Evolutionary conservation across 1,140 invertebrate genomes (phyloP), one percentile per base, ranked within the genome.

Genomic region (Trichoplusia ni): DNA sequence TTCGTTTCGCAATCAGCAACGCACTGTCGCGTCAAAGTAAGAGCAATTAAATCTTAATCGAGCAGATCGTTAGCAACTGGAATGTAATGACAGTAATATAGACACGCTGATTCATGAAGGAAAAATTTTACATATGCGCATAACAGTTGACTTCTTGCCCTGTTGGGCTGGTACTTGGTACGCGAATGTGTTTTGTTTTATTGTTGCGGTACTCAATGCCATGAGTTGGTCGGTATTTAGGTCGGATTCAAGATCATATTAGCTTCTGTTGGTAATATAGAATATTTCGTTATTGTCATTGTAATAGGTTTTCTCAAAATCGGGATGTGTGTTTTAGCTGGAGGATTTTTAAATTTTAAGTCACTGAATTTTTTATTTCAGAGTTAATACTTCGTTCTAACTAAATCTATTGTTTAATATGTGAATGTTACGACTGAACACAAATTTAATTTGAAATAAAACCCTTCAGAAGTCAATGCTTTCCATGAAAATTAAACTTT

Each of bases 1-100:
- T 72, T 75, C 60, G 61, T 68, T 58, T 69, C 49, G 56, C 65
- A 73, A 75, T 75, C 67, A 72, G 67, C 71, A 71, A 31, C 37
- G 16, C 33, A n/a, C 53, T 42, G 14, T 16, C 56, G 33, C 67
- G 31, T 37, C 58, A 75, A 75, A 68, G 73, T 65, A 69, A 54
- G 37, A 53, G 64, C 67, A 78, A 79, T 76, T 79, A 79, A 77
- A 70, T 68, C 58, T 75, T 77, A 71, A 77, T 75, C 73, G 64
- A 77, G 73, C 9, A 11, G 7, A 49, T 61, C 58, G 58, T 49
- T 61, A 49, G 58, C 44, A 33, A 19, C 21, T 49, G 58, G 31
- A 61, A 27, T 61, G 44, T 49, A 35, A 61, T 61, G 58, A 33
- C 19, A 40, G 11, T 40, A n/a, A 5, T 9, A 18, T 4, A n/a